Evolutionary conservation across 2,888 invertebrate genomes (phyloP), one percentile per base, ranked within the genome.

Genomic region (Ophion costatus): DNA sequence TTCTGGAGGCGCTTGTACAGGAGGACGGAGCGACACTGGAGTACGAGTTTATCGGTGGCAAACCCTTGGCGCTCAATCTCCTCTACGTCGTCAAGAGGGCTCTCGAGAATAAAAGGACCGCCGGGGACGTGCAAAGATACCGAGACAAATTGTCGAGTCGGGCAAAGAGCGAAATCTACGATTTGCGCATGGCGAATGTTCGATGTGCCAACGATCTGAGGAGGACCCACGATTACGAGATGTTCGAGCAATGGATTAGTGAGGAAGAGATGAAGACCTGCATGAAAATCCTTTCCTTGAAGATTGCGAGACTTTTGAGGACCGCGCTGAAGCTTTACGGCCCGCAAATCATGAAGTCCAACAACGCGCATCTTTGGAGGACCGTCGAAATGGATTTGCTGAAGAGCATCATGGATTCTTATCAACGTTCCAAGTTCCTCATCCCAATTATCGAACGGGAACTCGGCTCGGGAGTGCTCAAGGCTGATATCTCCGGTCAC

Each of bases 41-140:
- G 24, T 42, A 76, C 33, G 82, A 84, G 45, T 84, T 77, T 51
- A 57, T 73, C 9, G 77, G 73, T 11, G 80, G 74, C 10, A 63
- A 78, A 3, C 63, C 38, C 17, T n/a, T 78, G 14, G 57, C 57
- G 14, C 61, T 82, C 14, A 75, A 80, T 74, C 51, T 87, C 10
- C 59, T 86, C 11, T 73, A 80, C 17, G 33, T 61, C 20, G 69
- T 86, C n/a, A 84, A 87, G 20, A 84, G 80, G 77, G 70, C 74
- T 4, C 56, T 82, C n/a, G 38, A 66, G 17, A 70, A 66, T 11
- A 63, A 57, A 17, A 73, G 64, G 64, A n/a, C 17, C 42, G 20
- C n/a, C 11, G 17, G 10, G 10, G 17, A 29, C 59, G 29, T 10
- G 3, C 22, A 57, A 20, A 24, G 20, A 67, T 78, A 61, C 22